Conservation (phyloP, 2,113 vertebrate species). For the Alethe diademata region DNA sequence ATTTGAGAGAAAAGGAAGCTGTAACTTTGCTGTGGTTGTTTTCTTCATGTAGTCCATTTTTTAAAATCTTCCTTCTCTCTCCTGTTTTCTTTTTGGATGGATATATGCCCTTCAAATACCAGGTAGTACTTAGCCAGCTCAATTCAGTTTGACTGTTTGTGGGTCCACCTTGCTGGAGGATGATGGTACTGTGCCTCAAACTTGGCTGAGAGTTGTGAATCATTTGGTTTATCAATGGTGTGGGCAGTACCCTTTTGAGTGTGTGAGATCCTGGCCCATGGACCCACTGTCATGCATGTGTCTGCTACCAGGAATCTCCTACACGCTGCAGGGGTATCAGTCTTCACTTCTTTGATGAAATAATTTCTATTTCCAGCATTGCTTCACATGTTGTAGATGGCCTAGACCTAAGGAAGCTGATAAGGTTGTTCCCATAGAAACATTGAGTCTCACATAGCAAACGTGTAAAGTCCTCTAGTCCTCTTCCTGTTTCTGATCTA, state of each 20-base stretch:
- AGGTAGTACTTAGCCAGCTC: background rate
- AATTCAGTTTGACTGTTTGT: background rate
- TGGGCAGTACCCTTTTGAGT: background rate
- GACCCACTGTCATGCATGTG: background rate
- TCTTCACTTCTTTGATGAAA: background rate
- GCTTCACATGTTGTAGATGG: background rate
- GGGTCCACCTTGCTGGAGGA: background rate
- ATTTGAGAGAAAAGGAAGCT: background rate
- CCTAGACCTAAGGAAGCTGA: background rate
- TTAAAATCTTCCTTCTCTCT: background rate
- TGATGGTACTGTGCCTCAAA: background rate
- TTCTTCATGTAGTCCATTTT: background rate
- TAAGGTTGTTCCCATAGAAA: background rate
- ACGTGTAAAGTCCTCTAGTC: background rate
- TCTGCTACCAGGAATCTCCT: background rate
- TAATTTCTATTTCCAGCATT: background rate
- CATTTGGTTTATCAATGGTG: background rate
- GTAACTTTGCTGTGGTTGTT: background rate
- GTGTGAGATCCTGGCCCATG: background rate
- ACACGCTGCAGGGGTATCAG: background rate
- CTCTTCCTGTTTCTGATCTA: background rate
- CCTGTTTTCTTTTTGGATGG: background rate
- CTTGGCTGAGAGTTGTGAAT: background rate
- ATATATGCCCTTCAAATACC: background rate
- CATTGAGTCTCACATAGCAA: background rate